These are phyloP conservation scores for Therioaphis trifolii DNA, from an alignment of 2,888 invertebrate species.

Conservation along the genomic window DNA sequence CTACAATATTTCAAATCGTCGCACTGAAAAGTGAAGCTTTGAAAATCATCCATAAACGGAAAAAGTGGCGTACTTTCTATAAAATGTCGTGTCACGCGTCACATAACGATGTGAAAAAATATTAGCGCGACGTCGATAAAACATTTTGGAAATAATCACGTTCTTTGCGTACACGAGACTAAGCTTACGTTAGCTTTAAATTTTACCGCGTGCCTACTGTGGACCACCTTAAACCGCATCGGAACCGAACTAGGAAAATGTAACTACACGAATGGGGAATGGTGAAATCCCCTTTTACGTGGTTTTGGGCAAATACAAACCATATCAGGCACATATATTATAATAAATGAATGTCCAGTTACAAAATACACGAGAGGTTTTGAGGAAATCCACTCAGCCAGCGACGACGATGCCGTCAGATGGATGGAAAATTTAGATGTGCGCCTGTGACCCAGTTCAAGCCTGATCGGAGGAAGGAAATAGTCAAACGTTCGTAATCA, in stretches of 20 bases:
- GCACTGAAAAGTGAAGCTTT: no score
- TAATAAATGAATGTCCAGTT: conserved; percentile 1
- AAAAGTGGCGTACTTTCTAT: no score
- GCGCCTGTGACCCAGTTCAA: conserved; percentile 28
- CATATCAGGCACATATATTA: no score
- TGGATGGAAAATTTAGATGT: conserved; percentile 1
- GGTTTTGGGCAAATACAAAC: conserved; percentile 17
- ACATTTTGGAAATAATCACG: no score
- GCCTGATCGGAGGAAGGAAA: conserved; percentile 18
- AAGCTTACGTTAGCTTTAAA: no score
- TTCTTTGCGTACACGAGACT: no score
- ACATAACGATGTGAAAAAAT: no score
- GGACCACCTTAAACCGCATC: conserved; percentile 20
- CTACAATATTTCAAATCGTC: no score
- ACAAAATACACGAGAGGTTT: not conserved
- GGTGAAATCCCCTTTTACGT: conserved; percentile 17
- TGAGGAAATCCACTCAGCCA: conserved; percentile 8
- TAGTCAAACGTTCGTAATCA: conserved; percentile 5
- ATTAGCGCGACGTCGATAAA: no score
- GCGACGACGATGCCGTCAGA: not conserved
- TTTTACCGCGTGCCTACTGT: conserved; percentile 23
- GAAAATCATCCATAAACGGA: no score
- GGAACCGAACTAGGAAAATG: conserved; percentile 5
- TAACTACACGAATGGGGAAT: conserved; percentile 23
- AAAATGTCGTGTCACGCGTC: no score